Percentiles rank a stretch among this genome's conserved stretches.
These are phyloP conservation scores for Austrofundulus limnaeus DNA, from an alignment of 2,113 vertebrate species.

Conservation along the genomic window DNA sequence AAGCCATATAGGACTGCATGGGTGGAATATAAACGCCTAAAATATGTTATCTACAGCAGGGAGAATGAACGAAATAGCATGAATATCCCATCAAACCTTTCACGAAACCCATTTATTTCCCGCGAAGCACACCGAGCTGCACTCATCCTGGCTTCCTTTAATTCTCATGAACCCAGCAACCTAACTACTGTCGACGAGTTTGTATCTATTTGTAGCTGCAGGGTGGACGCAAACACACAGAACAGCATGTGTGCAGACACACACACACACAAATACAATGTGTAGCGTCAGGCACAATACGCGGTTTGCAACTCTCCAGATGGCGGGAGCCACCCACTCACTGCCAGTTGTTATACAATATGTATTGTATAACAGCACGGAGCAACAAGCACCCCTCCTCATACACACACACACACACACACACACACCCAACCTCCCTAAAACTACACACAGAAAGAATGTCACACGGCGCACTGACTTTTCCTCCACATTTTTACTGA, in stretches of 20 bases:
- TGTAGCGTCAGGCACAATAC: slow-evolving; percentile 51
- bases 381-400: slow-evolving; percentile 51
- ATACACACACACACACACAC: too few relatives aligned
- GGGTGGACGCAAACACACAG: slow-evolving; percentile 50
- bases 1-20: not conserved
- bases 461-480: not conserved
- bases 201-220: slow-evolving; percentile 61
- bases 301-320: slow-evolving; percentile 68
- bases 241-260: slow-evolving; percentile 13
- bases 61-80: not conserved
- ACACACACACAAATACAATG: slow-evolving; percentile 36
- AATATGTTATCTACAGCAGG: slow-evolving; percentile 1
- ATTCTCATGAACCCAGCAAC: slow-evolving; percentile 53
- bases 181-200: slow-evolving; percentile 54
- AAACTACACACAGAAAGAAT: slow-evolving; percentile 27
- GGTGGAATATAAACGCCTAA: slow-evolving; percentile 6
- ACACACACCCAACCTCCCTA: slow-evolving; percentile 13
- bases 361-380: slow-evolving; percentile 73
- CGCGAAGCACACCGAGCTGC: not conserved
- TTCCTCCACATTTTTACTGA: not conserved
- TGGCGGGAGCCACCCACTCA: slow-evolving; percentile 70
- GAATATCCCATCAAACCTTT: not conserved
- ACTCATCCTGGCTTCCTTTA: too few relatives aligned
- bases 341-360: slow-evolving; percentile 78
- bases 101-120: not conserved